phyloP scores from a whole-genome alignment of 2,888 invertebrate genomes.

The Meiosimyza platycephala region DNA sequence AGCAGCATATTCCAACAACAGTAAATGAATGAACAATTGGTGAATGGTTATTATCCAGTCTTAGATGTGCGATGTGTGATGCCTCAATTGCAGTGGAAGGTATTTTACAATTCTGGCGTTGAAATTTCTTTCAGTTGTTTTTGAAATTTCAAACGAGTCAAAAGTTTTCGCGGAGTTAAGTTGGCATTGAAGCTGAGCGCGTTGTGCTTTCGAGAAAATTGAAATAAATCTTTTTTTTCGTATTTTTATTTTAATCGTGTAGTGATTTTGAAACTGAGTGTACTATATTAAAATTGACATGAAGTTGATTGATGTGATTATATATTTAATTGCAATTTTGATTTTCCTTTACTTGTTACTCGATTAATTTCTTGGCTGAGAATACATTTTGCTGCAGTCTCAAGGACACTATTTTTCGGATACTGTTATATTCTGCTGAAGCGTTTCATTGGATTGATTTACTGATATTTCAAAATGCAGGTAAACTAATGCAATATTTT shows the following conservation, averaged over 20 bases:
- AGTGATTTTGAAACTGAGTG: background rate
- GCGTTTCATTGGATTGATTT: no score
- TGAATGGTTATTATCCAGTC: conserved; percentile 30
- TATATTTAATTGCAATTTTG: conserved; percentile 62
- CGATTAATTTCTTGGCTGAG: conserved; percentile 48
- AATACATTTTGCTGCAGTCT: no score
- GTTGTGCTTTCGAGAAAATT: background rate
- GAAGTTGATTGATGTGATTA: conserved; percentile 64
- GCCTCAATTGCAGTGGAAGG: conserved; percentile 38
- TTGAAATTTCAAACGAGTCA: conserved; percentile 51
- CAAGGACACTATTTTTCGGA: no score
- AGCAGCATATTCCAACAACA: background rate
- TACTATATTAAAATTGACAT: conserved; percentile 50
- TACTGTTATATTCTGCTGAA: no score
- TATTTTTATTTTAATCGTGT: background rate
- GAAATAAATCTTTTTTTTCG: background rate
- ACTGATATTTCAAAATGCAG: no score
- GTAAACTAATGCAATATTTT: no score
- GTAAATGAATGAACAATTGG: conserved; percentile 9
- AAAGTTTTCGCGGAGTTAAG: conserved; percentile 5
- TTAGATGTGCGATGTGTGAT: background rate
- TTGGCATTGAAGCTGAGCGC: background rate
- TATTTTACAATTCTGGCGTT: conserved; percentile 51
- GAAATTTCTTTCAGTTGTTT: conserved; percentile 54
- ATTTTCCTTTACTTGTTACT: conserved; percentile 61